A percentile compares a stretch with the other conserved stretches of the same genome.
Conservation (phyloP, 2,113 vertebrate species). For the Bubo bubo region DNA sequence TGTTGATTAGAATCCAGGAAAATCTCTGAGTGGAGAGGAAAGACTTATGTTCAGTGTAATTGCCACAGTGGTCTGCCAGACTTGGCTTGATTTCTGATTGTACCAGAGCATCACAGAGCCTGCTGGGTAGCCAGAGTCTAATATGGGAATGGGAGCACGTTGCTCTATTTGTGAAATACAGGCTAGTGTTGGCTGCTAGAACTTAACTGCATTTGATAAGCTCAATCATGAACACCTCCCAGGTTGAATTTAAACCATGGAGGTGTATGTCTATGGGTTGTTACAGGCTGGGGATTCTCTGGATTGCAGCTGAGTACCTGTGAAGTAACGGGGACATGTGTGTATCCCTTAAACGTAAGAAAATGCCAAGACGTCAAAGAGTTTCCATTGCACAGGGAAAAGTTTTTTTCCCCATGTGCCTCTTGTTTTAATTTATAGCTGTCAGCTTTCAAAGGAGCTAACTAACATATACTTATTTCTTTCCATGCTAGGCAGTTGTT, state of each 20-base stretch:
- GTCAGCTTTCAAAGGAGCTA: not conserved
- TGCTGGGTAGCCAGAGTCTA: not conserved
- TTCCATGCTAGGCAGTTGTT: conserved; percentile 69
- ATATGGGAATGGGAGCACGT: not conserved
- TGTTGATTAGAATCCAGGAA: not conserved
- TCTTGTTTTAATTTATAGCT: not conserved
- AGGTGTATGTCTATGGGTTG: not conserved
- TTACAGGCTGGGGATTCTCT: not conserved
- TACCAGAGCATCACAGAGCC: not conserved
- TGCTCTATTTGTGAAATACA: not conserved
- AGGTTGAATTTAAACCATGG: not conserved
- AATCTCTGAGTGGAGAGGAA: not conserved
- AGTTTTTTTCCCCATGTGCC: not conserved
- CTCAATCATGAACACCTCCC: not conserved
- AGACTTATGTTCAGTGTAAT: not conserved
- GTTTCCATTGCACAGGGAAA: not conserved
- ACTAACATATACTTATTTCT: not conserved
- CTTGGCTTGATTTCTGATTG: not conserved
- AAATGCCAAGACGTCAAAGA: not conserved
- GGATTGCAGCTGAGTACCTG: not conserved
- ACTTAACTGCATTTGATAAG: not conserved
- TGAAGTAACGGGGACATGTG: not conserved
- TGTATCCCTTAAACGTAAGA: not conserved
- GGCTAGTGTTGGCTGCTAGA: not conserved
- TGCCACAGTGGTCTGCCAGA: not conserved